Conservation (phyloP, 30 jellyfish, hydroid and myxozoan genomes). For the Morbakka virulenta region DNA sequence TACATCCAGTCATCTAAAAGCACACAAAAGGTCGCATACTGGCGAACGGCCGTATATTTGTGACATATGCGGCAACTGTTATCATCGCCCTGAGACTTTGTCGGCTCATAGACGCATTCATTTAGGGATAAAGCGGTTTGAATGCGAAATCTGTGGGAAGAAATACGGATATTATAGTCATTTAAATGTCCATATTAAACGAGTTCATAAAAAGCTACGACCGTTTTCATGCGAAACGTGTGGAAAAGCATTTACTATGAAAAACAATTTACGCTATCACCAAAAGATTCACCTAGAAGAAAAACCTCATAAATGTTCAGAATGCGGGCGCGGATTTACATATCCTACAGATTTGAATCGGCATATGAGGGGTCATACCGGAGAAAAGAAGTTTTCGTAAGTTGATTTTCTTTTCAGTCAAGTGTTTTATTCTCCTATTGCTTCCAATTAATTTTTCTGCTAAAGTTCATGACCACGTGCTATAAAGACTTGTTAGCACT, state of each 20-base stretch:
- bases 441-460: no score
- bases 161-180: slow-evolving; percentile 29
- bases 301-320: slow-evolving; percentile 1
- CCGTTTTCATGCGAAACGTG: slow-evolving; percentile 4
- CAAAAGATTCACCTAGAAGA: slow-evolving; percentile 1
- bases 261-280: slow-evolving; percentile 5
- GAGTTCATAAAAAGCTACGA: slow-evolving; percentile 5
- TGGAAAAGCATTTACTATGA: slow-evolving; percentile 17
- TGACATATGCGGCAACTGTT: slow-evolving; percentile 1
- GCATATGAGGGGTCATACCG: slow-evolving; percentile 14
- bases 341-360: slow-evolving; percentile 10
- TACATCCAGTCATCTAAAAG: slow-evolving; percentile 11
- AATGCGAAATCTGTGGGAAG: slow-evolving; percentile 11
- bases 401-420: neutral
- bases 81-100: slow-evolving; percentile 5
- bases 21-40: slow-evolving; percentile 11
- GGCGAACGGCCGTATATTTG: slow-evolving; percentile 19
- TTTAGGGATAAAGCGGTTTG: slow-evolving; percentile 18
- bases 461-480: no score
- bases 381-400: slow-evolving; percentile 7
- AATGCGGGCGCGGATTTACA: slow-evolving; percentile 3
- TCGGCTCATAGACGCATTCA: slow-evolving; percentile 24
- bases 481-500: no score
- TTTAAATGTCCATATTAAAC: slow-evolving; percentile 19
- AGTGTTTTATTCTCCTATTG: neutral